A percentile compares a stretch with the other conserved stretches of the same genome.
Evolutionary conservation across 2,113 vertebrate genomes (phyloP).

Genomic region (Halichoeres trimaculatus): DNA sequence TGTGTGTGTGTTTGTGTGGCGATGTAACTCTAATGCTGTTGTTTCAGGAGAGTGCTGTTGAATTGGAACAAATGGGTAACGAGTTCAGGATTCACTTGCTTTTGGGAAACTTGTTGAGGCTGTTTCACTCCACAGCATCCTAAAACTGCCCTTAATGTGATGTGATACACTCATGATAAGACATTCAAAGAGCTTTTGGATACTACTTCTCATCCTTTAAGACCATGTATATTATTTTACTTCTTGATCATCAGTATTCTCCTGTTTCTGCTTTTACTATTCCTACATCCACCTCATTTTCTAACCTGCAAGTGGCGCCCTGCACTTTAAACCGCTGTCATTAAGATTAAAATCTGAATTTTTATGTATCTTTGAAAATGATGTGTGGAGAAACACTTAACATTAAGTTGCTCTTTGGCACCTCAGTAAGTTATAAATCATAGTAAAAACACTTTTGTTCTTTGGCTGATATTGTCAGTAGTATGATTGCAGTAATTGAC

Average conservation of each 20-base stretch:
- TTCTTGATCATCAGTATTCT: conserved; percentile 62
- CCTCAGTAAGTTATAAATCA: conserved; percentile 9
- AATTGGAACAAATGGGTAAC: conserved; percentile 69
- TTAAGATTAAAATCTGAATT: neutral
- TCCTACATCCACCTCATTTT: conserved; percentile 20
- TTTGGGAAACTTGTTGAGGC: conserved; percentile 4
- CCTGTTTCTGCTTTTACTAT: conserved; percentile 61
- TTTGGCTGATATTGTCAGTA: neutral
- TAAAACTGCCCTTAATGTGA: neutral
- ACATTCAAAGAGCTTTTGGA: neutral
- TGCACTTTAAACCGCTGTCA: conserved; percentile 14
- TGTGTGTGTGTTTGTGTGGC: conserved; percentile 43
- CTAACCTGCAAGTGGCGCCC: conserved; percentile 20
- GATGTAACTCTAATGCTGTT: conserved; percentile 40
- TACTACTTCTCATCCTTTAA: neutral
- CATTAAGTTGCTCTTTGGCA: conserved; percentile 60
- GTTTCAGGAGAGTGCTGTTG: conserved; percentile 70
- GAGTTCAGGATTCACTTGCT: conserved; percentile 39
- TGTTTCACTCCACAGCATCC: neutral
- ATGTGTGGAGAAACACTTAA: conserved; percentile 47
- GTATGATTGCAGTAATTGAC: neutral
- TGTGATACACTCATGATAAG: neutral
- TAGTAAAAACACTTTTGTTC: neutral
- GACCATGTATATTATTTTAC: neutral
- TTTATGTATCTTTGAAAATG: conserved; percentile 9